These are phyloP conservation scores for Brachionus manjavacas DNA, from an alignment of 1,140 invertebrate genomes.

Conservation along the genomic window DNA sequence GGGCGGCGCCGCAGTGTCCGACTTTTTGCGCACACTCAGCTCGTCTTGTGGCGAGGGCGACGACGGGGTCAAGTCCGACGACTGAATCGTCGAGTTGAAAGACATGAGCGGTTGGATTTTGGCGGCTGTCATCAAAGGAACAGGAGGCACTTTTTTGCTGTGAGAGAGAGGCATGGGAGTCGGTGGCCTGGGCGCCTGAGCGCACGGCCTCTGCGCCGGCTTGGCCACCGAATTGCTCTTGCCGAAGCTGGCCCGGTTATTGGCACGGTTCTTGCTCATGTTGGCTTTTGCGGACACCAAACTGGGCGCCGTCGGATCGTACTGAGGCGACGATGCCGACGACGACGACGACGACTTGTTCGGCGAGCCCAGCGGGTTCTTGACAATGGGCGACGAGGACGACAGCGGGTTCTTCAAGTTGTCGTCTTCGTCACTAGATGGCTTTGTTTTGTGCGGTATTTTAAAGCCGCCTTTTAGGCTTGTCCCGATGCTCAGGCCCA, in stretches of 20 bases:
- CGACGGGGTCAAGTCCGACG: constrained; percentile 4
- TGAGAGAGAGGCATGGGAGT: not conserved
- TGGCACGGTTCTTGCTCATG: not conserved
- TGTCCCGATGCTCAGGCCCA: not conserved
- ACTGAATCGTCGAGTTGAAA: not conserved
- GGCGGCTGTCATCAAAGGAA: not conserved
- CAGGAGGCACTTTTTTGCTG: not conserved
- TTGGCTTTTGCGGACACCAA: not conserved
- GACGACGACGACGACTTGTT: constrained; percentile 5
- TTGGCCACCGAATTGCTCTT: no score
- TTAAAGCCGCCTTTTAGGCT: not conserved
- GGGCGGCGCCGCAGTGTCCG: not conserved
- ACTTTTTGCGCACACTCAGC: not conserved
- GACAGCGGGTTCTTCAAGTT: not conserved
- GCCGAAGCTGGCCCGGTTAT: not conserved
- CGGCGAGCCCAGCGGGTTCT: not conserved
- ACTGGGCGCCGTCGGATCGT: not conserved
- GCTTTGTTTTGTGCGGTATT: constrained; percentile 27
- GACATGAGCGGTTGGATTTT: constrained; percentile 26
- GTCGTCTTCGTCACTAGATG: not conserved
- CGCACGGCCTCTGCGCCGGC: no score
- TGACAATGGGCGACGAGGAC: not conserved
- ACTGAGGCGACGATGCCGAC: not conserved
- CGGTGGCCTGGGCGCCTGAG: not conserved
- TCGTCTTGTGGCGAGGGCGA: not conserved